Evolutionary conservation across 35 echinoderm and acorn worm species (phyloP).

Genomic region (Amphiura filiformis): DNA sequence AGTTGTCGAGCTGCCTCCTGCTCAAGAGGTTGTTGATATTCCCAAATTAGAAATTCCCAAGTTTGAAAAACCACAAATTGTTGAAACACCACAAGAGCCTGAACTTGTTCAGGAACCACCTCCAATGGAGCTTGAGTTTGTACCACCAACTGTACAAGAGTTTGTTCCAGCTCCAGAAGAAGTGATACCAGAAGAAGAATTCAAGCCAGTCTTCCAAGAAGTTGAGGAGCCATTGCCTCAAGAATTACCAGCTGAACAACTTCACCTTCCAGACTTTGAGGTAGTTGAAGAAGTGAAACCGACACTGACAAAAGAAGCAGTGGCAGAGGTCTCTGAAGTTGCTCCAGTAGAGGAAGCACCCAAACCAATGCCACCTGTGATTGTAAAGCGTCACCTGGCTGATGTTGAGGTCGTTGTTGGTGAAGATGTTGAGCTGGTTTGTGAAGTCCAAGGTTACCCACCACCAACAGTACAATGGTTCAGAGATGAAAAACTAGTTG

Average conservation of each 20-base stretch:
- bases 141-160: constrained; percentile 23
- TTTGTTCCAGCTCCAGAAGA: constrained; percentile 39
- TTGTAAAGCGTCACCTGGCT: constrained; percentile 30
- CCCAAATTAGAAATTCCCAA: constrained; percentile 10
- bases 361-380: constrained; percentile 15
- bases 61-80: background rate
- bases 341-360: constrained; percentile 17
- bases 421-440: constrained; percentile 58
- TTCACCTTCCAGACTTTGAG: constrained; percentile 49
- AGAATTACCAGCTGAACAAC: constrained; percentile 13
- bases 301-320: background rate
- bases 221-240: constrained; percentile 30
- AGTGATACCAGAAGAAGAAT: constrained; percentile 43
- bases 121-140: background rate
- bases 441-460: constrained; percentile 62
- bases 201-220: background rate
- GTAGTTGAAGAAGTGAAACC: constrained; percentile 16
- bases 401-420: constrained; percentile 45
- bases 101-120: constrained; percentile 14
- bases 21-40: constrained; percentile 17
- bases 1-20: constrained; percentile 40
- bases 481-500: constrained; percentile 64
- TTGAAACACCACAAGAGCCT: background rate
- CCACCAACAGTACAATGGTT: constrained; percentile 76
- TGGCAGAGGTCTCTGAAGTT: constrained; percentile 23